Percentiles rank a stretch among this genome's conserved stretches.
Evolutionary conservation across 2,113 vertebrate genomes (phyloP).

Genomic region (Glaucidium brasilianum): DNA sequence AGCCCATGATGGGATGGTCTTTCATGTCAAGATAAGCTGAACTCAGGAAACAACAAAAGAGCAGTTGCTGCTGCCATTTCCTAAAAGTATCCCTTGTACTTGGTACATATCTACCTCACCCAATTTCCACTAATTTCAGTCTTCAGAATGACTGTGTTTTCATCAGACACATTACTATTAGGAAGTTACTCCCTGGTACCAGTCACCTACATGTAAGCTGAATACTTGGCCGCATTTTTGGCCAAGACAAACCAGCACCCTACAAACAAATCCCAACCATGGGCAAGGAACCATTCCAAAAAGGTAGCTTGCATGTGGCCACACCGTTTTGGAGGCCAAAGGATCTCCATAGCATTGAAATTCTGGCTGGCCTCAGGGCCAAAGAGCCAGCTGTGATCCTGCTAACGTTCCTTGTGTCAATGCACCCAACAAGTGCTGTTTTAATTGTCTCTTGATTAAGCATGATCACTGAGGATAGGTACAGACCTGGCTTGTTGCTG

Average conservation of each 20-base stretch:
- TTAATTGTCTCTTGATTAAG: not conserved
- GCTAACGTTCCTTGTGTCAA: not conserved
- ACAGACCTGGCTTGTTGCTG: not conserved
- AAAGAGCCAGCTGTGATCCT: not conserved
- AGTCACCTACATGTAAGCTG: not conserved
- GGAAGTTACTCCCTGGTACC: not conserved
- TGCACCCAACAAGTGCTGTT: accelerated
- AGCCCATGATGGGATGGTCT: not conserved
- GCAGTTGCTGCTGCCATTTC: not conserved
- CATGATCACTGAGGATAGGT: not conserved
- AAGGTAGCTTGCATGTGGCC: not conserved
- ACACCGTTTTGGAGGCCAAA: not conserved
- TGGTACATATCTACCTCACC: not conserved
- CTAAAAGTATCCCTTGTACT: not conserved
- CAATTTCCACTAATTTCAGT: not conserved
- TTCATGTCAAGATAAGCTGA: not conserved
- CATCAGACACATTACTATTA: not conserved
- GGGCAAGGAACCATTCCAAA: not conserved
- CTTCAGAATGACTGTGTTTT: not conserved
- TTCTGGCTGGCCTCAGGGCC: not conserved
- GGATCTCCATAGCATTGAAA: not conserved
- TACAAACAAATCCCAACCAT: not conserved
- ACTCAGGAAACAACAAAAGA: not conserved
- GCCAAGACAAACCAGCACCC: not conserved
- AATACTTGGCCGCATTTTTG: not conserved